These are phyloP conservation scores for Popillia japonica DNA, from an alignment of 1,140 invertebrate species.

Conservation along the genomic window DNA sequence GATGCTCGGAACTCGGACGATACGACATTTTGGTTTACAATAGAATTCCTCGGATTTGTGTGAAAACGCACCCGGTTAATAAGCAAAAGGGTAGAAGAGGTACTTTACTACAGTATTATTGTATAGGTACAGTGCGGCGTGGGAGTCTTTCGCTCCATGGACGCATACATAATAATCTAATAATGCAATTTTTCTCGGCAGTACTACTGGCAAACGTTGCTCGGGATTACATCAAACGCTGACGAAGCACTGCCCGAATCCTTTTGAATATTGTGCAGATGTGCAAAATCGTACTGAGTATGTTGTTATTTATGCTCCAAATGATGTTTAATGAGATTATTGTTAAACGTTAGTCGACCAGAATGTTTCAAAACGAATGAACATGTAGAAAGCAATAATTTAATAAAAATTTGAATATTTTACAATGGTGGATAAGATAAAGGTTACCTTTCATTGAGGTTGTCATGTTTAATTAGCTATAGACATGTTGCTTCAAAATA, in stretches of 20 bases:
- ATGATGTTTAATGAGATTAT: too few species aligned
- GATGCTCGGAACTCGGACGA: background rate
- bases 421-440: too few species aligned
- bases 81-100: constrained; percentile 10
- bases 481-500: too few species aligned
- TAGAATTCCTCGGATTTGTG: constrained; percentile 10
- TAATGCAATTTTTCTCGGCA: background rate
- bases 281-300: background rate
- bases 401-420: too few species aligned
- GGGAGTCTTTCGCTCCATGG: background rate
- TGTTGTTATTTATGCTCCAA: background rate
- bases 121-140: background rate
- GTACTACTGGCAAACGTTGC: background rate
- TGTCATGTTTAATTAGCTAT: too few species aligned
- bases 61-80: constrained; percentile 17
- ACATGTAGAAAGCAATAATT: too few species aligned
- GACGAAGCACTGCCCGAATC: background rate
- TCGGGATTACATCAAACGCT: constrained; percentile 9
- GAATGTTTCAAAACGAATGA: too few species aligned
- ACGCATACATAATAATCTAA: constrained; percentile 11
- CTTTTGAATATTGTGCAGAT: background rate
- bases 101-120: background rate
- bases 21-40: background rate
- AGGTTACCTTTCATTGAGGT: too few species aligned
- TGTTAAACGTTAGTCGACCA: too few species aligned